Percentiles rank a stretch among this genome's conserved stretches.
Conservation (phyloP, 2,797 vertebrate species). For the Etheostoma nigrum region DNA sequence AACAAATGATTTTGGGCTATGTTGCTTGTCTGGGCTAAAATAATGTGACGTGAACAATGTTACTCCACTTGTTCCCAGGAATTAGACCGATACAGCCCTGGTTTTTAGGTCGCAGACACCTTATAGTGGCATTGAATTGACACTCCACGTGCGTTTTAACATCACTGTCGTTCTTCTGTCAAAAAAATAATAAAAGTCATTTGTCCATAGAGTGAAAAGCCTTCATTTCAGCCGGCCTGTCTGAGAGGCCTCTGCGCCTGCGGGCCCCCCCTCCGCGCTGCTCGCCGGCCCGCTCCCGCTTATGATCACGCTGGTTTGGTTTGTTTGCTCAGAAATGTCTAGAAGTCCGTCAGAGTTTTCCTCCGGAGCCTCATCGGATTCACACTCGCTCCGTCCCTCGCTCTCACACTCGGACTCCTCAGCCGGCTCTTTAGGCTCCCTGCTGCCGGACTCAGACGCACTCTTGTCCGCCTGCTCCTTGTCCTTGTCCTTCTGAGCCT, state of each 20-base stretch:
- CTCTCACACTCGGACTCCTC: conserved; percentile 91
- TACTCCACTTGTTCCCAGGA: conserved; percentile 43
- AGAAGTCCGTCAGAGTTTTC: conserved; percentile 74
- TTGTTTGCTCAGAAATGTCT: conserved; percentile 84
- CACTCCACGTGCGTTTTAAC: conserved; percentile 23
- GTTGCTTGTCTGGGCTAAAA: conserved; percentile 6
- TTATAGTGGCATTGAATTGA: neutral
- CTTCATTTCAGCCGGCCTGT: conserved; percentile 71
- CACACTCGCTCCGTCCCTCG: conserved; percentile 91
- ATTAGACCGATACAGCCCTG: conserved; percentile 33
- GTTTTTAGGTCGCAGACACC: conserved; percentile 6
- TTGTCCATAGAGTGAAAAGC: conserved; percentile 19
- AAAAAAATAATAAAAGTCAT: conserved; percentile 2
- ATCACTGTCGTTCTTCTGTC: conserved; percentile 50
- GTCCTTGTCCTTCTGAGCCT: conserved; percentile 97
- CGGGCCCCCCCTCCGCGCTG: conserved; percentile 58
- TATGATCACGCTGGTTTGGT: conserved; percentile 88
- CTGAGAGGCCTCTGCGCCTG: conserved; percentile 75
- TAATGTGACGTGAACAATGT: conserved; percentile 4
- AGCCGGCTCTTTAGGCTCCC: conserved; percentile 83
- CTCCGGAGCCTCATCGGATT: conserved; percentile 88
- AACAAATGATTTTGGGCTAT: neutral
- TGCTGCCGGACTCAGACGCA: conserved; percentile 61
- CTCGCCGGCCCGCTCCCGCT: conserved; percentile 71
- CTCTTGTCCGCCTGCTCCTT: conserved; percentile 87